Evolutionary conservation across 2,113 vertebrate species (phyloP), one percentile per base, ranked within the genome.

Genomic region (Pongo pygmaeus): DNA sequence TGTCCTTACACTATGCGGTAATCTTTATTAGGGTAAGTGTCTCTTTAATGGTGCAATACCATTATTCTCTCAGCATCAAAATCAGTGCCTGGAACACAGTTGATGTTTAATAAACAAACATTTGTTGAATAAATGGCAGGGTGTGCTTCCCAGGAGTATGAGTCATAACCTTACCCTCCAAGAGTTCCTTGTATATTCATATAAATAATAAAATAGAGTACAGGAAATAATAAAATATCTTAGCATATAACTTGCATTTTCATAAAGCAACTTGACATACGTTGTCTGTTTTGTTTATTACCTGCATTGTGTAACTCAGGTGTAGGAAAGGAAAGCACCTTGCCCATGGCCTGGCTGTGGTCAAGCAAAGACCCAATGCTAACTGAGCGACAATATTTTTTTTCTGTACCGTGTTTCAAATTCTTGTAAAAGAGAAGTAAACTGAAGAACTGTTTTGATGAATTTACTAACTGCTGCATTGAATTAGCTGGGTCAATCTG

Each of bases 231-330:
- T 84, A 70, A 80, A 30, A 48, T 35, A 27, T 87, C 7, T 6
- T 87, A 55, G 7, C 9, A 12, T 40, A 38, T 86, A 69, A 84
- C 16, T 86, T 75, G 57, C 5, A 72, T 75, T 96, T 96, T 92
- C 32, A 70, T 5, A n/a, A 64, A 91, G 0, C 50, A 52, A 50
- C 10, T 55, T 14, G 64, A n/a, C 1, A 2, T 61, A 32, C 6
- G 7, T 40, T 52, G 9, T 85, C 18, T 89, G 25, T 46, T 84
- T 86, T 81, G 43, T 23, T 46, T 91, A 84, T 88, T 67, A 50
- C 10, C 25, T 22, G 0, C 52, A 52, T 11, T 17, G 20, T 20
- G n/a, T 74, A 57, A 35, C 22, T 35, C 10, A 9, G 4, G 2
- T 38, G 1, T 25, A 57, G 5, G 84, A 50, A 94, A 84, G 18